These are phyloP conservation scores for Uria aalge DNA, from an alignment of 2,113 vertebrate genomes.

Conservation along the genomic window DNA sequence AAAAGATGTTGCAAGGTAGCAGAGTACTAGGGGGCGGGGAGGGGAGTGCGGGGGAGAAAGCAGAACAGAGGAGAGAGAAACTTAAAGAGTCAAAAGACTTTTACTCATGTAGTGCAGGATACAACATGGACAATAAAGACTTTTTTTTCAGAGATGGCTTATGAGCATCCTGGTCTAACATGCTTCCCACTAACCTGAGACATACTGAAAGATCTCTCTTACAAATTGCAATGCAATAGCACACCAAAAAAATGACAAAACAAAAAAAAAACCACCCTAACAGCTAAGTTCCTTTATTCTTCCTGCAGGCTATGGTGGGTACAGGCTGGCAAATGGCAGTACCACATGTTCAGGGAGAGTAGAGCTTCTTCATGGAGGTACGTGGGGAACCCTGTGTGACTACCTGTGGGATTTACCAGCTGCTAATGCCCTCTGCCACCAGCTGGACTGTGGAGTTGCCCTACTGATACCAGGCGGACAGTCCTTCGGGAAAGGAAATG, in stretches of 20 bases:
- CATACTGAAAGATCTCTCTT: not conserved
- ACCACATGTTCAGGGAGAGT: conserved; percentile 61
- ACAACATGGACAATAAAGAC: not conserved
- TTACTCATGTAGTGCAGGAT: not conserved
- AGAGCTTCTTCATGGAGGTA: conserved; percentile 61
- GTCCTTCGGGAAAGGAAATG: conserved; percentile 5
- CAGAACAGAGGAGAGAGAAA: not conserved
- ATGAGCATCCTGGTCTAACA: not conserved
- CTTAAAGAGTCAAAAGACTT: not conserved
- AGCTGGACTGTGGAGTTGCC: conserved; percentile 64
- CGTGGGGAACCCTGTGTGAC: conserved; percentile 63
- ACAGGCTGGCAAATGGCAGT: conserved; percentile 53
- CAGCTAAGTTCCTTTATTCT: not conserved
- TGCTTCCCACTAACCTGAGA: not conserved
- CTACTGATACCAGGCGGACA: not conserved
- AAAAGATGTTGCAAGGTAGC: not conserved
- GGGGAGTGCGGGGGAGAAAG: not conserved
- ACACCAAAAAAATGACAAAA: too few relatives aligned
- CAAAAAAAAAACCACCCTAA: not conserved
- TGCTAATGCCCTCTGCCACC: conserved; percentile 52
- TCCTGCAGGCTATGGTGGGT: conserved; percentile 43
- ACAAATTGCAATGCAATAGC: not conserved
- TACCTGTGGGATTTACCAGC: conserved; percentile 42
- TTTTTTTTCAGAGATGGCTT: not conserved
- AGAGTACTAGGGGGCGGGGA: not conserved